Conservation (phyloP, 2,888 invertebrate species). For the Digitonthophagus gazella region DNA sequence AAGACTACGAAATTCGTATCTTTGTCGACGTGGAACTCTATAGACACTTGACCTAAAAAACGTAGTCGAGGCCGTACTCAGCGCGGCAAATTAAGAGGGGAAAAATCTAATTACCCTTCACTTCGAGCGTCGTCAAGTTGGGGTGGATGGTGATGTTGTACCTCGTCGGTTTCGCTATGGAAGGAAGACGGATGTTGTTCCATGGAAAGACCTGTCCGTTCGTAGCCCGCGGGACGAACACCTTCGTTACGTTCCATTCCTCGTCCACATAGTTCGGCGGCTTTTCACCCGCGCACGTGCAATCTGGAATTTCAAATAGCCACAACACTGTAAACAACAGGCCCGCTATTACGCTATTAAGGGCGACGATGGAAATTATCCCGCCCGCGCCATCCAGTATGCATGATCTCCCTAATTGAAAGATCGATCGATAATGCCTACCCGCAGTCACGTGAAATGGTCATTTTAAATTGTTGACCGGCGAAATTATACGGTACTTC, state of each 20-base stretch:
- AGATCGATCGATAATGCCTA: neutral
- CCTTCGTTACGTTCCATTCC: conserved; percentile 62
- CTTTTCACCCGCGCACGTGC: conserved; percentile 67
- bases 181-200: conserved; percentile 75
- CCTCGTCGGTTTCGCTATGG: conserved; percentile 73
- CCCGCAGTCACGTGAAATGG: neutral
- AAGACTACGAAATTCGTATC: conserved; percentile 81
- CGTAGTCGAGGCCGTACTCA: neutral
- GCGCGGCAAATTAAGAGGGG: neutral
- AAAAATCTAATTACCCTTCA: conserved; percentile 65
- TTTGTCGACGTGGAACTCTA: conserved; percentile 79
- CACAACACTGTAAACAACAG: neutral
- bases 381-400: neutral
- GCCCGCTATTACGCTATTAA: neutral
- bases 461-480: neutral
- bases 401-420: neutral
- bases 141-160: conserved; percentile 91
- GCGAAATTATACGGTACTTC: neutral
- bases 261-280: conserved; percentile 61
- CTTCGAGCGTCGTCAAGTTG: conserved; percentile 84
- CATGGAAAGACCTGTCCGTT: conserved; percentile 76
- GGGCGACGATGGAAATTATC: neutral
- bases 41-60: conserved; percentile 75
- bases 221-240: conserved; percentile 66
- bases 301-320: conserved; percentile 55